phyloP scores from a whole-genome alignment of 2,888 invertebrate species.

The Drosophila peninsularis region DNA sequence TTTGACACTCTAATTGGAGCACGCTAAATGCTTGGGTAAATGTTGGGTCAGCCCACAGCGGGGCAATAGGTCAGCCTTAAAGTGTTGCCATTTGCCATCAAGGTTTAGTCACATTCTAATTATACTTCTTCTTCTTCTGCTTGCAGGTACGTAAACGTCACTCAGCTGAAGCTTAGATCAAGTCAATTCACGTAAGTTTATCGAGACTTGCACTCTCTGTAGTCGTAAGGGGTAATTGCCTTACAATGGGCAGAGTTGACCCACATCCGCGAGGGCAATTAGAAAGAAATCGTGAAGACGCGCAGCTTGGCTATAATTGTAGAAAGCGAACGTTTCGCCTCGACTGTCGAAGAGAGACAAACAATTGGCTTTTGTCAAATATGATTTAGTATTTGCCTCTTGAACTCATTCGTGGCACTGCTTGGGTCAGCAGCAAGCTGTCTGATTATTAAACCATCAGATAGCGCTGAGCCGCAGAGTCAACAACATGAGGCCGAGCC shows the following conservation, averaged over 20 bases:
- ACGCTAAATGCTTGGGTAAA: slow-evolving; percentile 42
- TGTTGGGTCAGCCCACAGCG: slow-evolving; percentile 9
- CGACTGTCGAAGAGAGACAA: slow-evolving; percentile 53
- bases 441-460: slow-evolving; percentile 76
- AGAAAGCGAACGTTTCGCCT: slow-evolving; percentile 48
- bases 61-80: slow-evolving; percentile 38
- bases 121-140: slow-evolving; percentile 28
- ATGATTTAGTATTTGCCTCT: slow-evolving; percentile 64
- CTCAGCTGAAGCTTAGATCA: slow-evolving; percentile 9
- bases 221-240: slow-evolving; percentile 36
- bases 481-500: slow-evolving; percentile 36
- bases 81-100: slow-evolving; percentile 14
- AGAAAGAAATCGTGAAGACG: slow-evolving; percentile 53
- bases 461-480: slow-evolving; percentile 32
- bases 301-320: slow-evolving; percentile 62
- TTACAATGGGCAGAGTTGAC: slow-evolving; percentile 30
- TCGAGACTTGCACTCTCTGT: slow-evolving; percentile 50
- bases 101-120: slow-evolving; percentile 7
- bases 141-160: slow-evolving; percentile 60
- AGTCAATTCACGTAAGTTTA: slow-evolving; percentile 45
- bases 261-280: slow-evolving; percentile 28
- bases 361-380: slow-evolving; percentile 71
- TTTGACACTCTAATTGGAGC: slow-evolving; percentile 58
- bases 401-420: slow-evolving; percentile 49
- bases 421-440: slow-evolving; percentile 45